Base-by-base conservation (phyloP, 1,140 invertebrate genomes). In the Lepidurus arcticus region DNA sequence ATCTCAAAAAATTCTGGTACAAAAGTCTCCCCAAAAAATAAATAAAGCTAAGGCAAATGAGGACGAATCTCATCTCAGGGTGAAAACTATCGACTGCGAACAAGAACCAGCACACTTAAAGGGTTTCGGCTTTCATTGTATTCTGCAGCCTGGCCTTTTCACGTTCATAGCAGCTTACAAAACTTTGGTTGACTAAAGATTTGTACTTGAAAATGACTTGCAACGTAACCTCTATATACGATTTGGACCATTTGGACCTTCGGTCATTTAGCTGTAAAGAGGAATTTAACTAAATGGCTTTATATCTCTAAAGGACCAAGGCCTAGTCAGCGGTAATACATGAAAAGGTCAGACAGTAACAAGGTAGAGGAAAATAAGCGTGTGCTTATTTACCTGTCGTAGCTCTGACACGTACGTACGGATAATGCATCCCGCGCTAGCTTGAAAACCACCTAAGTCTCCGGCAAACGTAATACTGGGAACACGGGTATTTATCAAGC, bases 381-480 rank as follows among this genome's bases (percentile, higher is more conserved):
- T 21, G 53, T 65, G 21, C 16, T 21, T 65, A 65, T 65, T 65
- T 65, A 65, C 53, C 21, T 65, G 16, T 65, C 53, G 16, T 65
- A 65, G 53, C 16, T 21, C 53, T 21, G 53, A 65, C 53, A 65
- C n/a, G 16, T n/a, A 65, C 53, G 53, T n/a, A 65, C 53, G 53
- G n/a, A 65, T 65, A 65, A 65, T 65, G 53, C 53, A 65, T 65
- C 21, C 21, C 53, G 16, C 53, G 53, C 53, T 21, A n/a, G 16
- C 53, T 7, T 21, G 21, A 65, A 65, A 65, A n/a, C 53, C 53
- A 65, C 53, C 53, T 65, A n/a, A n/a, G 53, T 65, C 53, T 65
- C 53, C 53, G 21, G 53, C 53, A 21, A 65, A 65, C 6, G 53
- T 9, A 65, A 65, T 65, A 65, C 13, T 21, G 16, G 16, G 53